A percentile compares a stretch with the other conserved stretches of the same genome.
These are phyloP conservation scores for Morelia viridis DNA, from an alignment of 2,797 vertebrate species.

Conservation along the genomic window DNA sequence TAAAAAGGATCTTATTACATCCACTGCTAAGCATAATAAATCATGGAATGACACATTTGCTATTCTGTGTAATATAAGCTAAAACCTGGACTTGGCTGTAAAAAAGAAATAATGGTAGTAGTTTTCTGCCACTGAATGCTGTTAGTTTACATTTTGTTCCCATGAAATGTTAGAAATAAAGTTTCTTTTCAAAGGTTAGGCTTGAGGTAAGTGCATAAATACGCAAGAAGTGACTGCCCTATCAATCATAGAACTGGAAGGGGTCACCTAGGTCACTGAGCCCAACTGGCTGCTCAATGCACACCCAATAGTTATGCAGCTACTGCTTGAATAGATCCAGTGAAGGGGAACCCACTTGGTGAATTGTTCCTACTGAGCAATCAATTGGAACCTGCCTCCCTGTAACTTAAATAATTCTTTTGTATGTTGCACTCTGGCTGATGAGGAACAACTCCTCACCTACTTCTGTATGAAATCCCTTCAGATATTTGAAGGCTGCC, in stretches of 20 bases:
- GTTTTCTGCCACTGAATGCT: slow-evolving; percentile 3
- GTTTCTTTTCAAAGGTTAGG: background rate
- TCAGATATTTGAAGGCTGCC: background rate
- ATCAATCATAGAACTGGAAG: background rate
- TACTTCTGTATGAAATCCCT: background rate
- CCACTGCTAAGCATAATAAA: slow-evolving; percentile 33
- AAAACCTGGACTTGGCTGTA: slow-evolving; percentile 19
- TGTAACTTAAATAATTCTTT: background rate
- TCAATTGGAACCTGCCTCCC: background rate
- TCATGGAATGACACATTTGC: slow-evolving; percentile 24
- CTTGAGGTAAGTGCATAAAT: background rate
- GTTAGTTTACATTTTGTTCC: background rate
- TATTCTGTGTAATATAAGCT: background rate
- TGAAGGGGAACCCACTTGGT: background rate
- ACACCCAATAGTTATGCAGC: background rate
- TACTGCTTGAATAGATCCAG: background rate
- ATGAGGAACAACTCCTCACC: background rate
- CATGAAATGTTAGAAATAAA: background rate
- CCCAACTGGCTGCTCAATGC: background rate
- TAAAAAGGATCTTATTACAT: slow-evolving; percentile 26
- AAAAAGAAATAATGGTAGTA: background rate
- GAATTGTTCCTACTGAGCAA: background rate
- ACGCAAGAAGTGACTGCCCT: background rate
- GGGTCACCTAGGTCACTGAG: background rate
- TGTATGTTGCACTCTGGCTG: background rate